Evolutionary conservation across 2,888 invertebrate genomes (phyloP).

Genomic region (Idaea straminata): DNA sequence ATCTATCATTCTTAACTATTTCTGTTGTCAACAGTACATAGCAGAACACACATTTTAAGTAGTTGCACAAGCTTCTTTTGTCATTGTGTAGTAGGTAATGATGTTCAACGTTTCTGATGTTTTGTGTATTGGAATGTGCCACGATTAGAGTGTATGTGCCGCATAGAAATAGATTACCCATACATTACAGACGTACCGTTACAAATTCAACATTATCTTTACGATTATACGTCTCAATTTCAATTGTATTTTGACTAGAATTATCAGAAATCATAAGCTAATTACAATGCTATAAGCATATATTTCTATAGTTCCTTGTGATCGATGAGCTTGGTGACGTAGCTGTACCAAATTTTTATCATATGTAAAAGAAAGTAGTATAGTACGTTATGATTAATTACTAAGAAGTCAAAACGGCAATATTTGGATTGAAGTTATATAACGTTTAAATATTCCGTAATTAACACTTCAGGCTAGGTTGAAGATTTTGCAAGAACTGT

Average conservation of each 20-base stretch:
- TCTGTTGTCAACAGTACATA: slow-evolving; percentile 52
- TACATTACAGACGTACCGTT: slow-evolving; percentile 11
- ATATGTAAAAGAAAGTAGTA: slow-evolving; percentile 37
- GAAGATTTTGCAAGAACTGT: not conserved
- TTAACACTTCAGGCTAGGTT: slow-evolving; percentile 3
- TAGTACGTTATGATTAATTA: slow-evolving; percentile 36
- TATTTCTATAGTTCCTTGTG: slow-evolving; percentile 26
- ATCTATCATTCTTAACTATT: too few species aligned
- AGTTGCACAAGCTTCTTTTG: slow-evolving; percentile 77
- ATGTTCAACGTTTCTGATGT: slow-evolving; percentile 66
- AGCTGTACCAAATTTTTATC: slow-evolving; percentile 31
- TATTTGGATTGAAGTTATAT: slow-evolving; percentile 2
- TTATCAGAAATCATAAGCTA: not conserved
- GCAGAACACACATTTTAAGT: slow-evolving; percentile 61
- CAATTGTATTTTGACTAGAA: not conserved
- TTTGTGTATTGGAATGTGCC: slow-evolving; percentile 69
- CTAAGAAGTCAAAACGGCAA: slow-evolving; percentile 12
- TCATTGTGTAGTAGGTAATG: slow-evolving; percentile 67
- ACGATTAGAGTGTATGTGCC: slow-evolving; percentile 53
- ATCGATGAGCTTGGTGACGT: slow-evolving; percentile 48
- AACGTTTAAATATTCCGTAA: slow-evolving; percentile 4
- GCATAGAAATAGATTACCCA: slow-evolving; percentile 20
- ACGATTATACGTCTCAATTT: slow-evolving; percentile 2
- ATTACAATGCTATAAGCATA: not conserved
- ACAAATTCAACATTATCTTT: slow-evolving; percentile 1